These are phyloP conservation scores for Hylaeus volcanicus DNA, from an alignment of 1,140 invertebrate genomes.

Conservation along the genomic window DNA sequence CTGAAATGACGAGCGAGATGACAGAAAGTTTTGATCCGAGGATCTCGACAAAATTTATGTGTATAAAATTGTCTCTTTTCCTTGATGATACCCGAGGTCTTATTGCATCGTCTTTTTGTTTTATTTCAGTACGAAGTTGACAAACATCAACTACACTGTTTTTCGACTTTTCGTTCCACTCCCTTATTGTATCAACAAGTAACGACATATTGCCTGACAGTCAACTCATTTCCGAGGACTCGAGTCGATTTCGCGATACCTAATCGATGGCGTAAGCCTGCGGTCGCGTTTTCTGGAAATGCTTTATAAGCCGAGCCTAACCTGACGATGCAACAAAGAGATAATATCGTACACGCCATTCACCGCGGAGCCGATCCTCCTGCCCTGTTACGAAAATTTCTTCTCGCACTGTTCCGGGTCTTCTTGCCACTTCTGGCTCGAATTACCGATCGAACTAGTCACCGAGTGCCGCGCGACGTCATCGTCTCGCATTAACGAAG, in stretches of 20 bases:
- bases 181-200: too few relatives aligned
- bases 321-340: slow-evolving; percentile 33
- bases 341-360: slow-evolving; percentile 67
- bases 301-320: not conserved
- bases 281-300: slow-evolving; percentile 14
- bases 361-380: slow-evolving; percentile 60
- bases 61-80: too few relatives aligned
- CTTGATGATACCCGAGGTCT: too few relatives aligned
- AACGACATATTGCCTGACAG: too few relatives aligned
- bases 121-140: too few relatives aligned
- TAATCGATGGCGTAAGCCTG: not conserved
- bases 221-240: not conserved
- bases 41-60: too few relatives aligned
- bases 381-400: slow-evolving; percentile 70
- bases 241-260: not conserved
- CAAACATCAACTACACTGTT: too few relatives aligned
- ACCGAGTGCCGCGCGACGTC: slow-evolving; percentile 63
- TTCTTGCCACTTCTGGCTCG: slow-evolving; percentile 68
- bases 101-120: too few relatives aligned
- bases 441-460: slow-evolving; percentile 66
- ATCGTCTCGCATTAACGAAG: slow-evolving; percentile 46
- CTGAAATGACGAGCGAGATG: too few relatives aligned
- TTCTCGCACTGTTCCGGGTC: slow-evolving; percentile 68
- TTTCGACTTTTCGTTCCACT: too few relatives aligned
- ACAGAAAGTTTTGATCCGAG: too few relatives aligned